A percentile compares a stretch with the other conserved stretches of the same genome.
Conservation (phyloP, 1,140 invertebrate genomes). For the Ctenoplectra terminalis region DNA sequence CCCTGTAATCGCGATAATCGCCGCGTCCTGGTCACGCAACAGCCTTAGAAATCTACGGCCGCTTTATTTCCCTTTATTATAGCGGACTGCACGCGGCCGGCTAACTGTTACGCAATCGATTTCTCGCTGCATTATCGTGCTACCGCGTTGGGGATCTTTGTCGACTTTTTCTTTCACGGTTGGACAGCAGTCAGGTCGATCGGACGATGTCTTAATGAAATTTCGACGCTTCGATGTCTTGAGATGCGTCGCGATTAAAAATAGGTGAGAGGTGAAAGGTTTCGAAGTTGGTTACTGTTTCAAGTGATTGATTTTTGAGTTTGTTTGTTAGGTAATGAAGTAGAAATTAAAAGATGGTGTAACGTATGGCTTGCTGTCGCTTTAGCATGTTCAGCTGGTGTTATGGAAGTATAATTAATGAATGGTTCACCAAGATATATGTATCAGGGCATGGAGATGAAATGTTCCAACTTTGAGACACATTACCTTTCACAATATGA, state of each 20-base stretch:
- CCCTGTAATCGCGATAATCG: slow-evolving; percentile 65
- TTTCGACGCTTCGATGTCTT: not conserved
- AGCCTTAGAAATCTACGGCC: slow-evolving; percentile 50
- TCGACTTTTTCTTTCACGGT: not conserved
- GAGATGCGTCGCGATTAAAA: not conserved
- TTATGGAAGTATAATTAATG: not conserved
- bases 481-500: no score
- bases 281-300: no score
- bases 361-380: not conserved
- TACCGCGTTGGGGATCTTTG: slow-evolving; percentile 52
- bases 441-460: not conserved
- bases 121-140: slow-evolving; percentile 71
- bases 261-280: not conserved
- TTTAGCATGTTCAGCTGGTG: not conserved
- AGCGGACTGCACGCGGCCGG: slow-evolving; percentile 8
- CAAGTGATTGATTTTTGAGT: not conserved
- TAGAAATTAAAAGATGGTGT: not conserved
- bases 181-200: not conserved
- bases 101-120: slow-evolving; percentile 67
- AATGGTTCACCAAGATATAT: not conserved
- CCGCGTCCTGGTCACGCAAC: slow-evolving; percentile 67
- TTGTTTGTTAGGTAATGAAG: not conserved
- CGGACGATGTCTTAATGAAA: not conserved
- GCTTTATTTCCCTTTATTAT: slow-evolving; percentile 54
- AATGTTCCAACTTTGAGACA: not conserved